A percentile compares a stretch with the other conserved stretches of the same genome.
These are phyloP conservation scores for Allobates femoralis DNA, from an alignment of 2,797 vertebrate genomes.

Conservation along the genomic window DNA sequence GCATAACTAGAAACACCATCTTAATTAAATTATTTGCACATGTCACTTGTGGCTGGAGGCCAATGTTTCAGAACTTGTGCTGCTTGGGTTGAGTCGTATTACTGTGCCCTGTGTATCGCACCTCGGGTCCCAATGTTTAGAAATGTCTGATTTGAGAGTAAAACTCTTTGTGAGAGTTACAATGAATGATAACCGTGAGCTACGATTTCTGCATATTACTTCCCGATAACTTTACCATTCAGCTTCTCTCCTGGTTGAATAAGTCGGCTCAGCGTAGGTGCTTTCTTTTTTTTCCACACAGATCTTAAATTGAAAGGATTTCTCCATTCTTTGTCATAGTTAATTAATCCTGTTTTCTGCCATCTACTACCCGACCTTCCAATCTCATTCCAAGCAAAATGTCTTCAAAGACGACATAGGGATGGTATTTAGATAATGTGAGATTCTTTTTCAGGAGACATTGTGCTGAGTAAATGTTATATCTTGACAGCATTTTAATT, in stretches of 20 bases:
- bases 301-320: constrained; percentile 29
- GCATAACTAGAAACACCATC: too few species aligned
- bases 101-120: not conserved
- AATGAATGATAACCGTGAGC: not conserved
- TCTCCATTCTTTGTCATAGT: constrained; percentile 34
- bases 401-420: constrained; percentile 62
- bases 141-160: not conserved
- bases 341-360: constrained; percentile 61
- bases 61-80: not conserved
- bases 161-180: not conserved
- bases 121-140: not conserved
- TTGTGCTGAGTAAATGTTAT: constrained; percentile 60
- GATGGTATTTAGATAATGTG: constrained; percentile 54
- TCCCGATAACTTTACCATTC: not conserved
- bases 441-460: constrained; percentile 59
- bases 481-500: constrained; percentile 62
- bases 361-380: constrained; percentile 25
- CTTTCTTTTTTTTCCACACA: not conserved
- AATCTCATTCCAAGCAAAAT: constrained; percentile 51
- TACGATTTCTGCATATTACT: not conserved
- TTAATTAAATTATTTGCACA: not conserved
- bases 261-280: not conserved
- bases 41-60: not conserved
- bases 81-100: not conserved
- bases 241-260: constrained; percentile 20